These are phyloP conservation scores for Plodia interpunctella DNA, from an alignment of 1,140 invertebrate species.

Conservation along the genomic window DNA sequence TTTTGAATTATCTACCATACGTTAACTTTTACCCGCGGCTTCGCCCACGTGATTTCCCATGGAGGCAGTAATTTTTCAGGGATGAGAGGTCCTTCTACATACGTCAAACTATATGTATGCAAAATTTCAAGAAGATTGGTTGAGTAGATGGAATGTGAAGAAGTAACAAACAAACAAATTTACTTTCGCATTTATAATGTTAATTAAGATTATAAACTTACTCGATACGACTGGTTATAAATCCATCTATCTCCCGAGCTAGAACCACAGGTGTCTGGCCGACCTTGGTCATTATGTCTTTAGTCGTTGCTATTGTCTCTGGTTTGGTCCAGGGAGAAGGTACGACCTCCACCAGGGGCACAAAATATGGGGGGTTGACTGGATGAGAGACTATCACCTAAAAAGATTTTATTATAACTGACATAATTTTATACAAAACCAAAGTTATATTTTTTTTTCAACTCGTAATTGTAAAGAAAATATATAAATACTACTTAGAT, in stretches of 20 bases:
- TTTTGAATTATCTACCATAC: too few species aligned
- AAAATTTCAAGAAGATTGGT: too few species aligned
- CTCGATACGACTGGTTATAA: constrained; percentile 96
- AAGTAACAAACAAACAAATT: neutral
- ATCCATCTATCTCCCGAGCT: constrained; percentile 92
- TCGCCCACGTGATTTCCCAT: too few species aligned
- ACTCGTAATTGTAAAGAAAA: too few species aligned
- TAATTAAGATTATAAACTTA: constrained; percentile 59
- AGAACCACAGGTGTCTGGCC: constrained; percentile 94
- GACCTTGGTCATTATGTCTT: constrained; percentile 89
- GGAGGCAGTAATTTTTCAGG: too few species aligned
- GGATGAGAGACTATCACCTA: constrained; percentile 87
- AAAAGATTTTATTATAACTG: constrained; percentile 11
- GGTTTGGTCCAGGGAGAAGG: constrained; percentile 93
- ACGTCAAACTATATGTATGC: too few species aligned
- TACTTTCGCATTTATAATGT: neutral
- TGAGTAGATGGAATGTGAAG: too few species aligned
- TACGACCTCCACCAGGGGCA: constrained; percentile 95
- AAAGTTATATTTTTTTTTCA: too few species aligned
- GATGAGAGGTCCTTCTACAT: too few species aligned
- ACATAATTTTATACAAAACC: too few species aligned
- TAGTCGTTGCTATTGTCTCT: constrained; percentile 82
- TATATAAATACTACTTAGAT: too few species aligned
- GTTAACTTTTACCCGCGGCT: too few species aligned
- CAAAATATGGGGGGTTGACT: constrained; percentile 97